These are phyloP conservation scores for Chaetodon trifascialis DNA, from an alignment of 2,113 vertebrate genomes.

Conservation along the genomic window DNA sequence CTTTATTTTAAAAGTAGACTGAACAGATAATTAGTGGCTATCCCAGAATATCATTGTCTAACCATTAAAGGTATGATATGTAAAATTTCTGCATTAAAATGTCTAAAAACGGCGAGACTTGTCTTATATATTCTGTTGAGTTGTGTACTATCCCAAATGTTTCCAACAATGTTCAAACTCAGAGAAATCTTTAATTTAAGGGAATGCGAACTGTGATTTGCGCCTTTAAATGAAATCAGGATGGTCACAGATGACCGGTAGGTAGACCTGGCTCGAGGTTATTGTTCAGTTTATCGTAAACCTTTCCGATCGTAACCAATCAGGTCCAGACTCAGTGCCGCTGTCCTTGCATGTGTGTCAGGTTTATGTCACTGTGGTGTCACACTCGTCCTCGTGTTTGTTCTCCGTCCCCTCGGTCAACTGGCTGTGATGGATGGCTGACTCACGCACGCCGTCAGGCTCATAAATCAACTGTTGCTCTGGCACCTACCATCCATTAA, in stretches of 20 bases:
- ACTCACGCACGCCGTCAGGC: conserved; percentile 83
- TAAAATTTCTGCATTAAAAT: too few relatives aligned
- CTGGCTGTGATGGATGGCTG: conserved; percentile 87
- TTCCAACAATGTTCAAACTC: too few relatives aligned
- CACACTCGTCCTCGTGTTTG: conserved; percentile 31
- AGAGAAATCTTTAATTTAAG: too few relatives aligned
- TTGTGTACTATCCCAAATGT: too few relatives aligned
- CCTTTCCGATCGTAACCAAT: conserved; percentile 12
- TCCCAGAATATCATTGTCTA: not conserved
- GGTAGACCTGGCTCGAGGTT: not conserved
- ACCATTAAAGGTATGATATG: not conserved
- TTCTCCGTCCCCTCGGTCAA: conserved; percentile 74
- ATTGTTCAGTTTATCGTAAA: conserved; percentile 12
- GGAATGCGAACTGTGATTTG: too few relatives aligned
- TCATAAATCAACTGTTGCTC: conserved; percentile 87
- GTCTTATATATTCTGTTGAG: too few relatives aligned
- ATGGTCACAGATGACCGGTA: not conserved
- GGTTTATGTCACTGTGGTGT: conserved; percentile 14
- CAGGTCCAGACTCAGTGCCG: not conserved
- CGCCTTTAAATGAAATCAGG: not conserved
- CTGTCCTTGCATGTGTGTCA: not conserved
- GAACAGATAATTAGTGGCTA: too few relatives aligned
- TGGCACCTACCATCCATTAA: conserved; percentile 84
- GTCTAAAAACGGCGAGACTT: too few relatives aligned
- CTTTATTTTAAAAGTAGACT: not conserved